Evolutionary conservation across 2,113 vertebrate species (phyloP).

Genomic region (Amia ocellicauda): DNA sequence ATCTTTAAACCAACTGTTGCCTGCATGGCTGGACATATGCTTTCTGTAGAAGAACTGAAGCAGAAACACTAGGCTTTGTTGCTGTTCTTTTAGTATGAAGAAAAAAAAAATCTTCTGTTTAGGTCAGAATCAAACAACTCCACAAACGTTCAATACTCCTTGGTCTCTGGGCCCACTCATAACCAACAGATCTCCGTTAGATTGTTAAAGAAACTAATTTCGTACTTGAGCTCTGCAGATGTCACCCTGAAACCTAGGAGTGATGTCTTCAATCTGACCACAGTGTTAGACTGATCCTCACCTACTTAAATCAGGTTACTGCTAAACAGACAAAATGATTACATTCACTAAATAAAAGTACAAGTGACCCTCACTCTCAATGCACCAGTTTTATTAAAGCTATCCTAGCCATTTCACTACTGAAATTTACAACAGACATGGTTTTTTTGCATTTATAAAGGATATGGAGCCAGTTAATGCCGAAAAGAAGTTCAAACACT

Average conservation of each 20-base stretch:
- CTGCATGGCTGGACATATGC: constrained; percentile 89
- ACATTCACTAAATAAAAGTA: too few species aligned
- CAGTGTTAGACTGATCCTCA: not conserved
- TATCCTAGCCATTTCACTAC: too few species aligned
- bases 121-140: constrained; percentile 55
- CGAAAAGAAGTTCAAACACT: too few species aligned
- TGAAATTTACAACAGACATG: too few species aligned
- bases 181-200: constrained; percentile 5
- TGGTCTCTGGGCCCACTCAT: constrained; percentile 41
- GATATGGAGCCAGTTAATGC: too few species aligned
- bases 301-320: not conserved
- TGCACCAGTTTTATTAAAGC: too few species aligned
- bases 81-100: constrained; percentile 74
- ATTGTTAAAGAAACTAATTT: constrained; percentile 29
- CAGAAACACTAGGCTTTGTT: constrained; percentile 84
- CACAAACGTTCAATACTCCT: constrained; percentile 39
- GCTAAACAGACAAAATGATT: not conserved
- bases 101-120: constrained; percentile 56
- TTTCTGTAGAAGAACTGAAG: constrained; percentile 86
- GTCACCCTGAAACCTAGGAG: constrained; percentile 15
- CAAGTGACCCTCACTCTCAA: too few species aligned
- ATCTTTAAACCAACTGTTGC: constrained; percentile 75
- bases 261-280: constrained; percentile 10
- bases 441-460: too few species aligned
- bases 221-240: constrained; percentile 49